These are phyloP conservation scores for Falco concolor DNA, from an alignment of 2,797 vertebrate species.

Conservation along the genomic window DNA sequence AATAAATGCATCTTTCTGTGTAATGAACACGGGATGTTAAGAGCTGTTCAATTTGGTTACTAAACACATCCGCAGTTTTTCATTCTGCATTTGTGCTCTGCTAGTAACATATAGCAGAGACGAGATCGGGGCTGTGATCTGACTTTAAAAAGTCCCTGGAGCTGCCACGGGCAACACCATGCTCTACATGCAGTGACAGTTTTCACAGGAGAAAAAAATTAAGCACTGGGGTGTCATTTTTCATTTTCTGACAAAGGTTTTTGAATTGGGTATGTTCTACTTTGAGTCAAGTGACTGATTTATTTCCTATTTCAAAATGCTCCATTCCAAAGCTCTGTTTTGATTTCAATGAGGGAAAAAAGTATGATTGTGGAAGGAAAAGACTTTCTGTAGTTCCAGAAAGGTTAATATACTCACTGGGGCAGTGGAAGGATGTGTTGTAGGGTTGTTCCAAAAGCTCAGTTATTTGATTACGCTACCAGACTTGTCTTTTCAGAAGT, in stretches of 20 bases:
- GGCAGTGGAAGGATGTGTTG: rapidly evolving
- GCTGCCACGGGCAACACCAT: background rate
- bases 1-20: background rate
- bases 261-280: background rate
- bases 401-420: background rate
- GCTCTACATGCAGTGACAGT: background rate
- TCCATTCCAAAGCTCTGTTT: background rate
- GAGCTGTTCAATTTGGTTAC: background rate
- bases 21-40: background rate
- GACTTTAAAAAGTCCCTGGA: background rate
- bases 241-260: conserved; percentile 29
- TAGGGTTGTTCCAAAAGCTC: background rate
- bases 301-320: conserved; percentile 14
- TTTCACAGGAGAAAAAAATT: background rate
- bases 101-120: background rate
- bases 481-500: background rate
- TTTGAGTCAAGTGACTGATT: background rate
- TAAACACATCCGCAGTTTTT: background rate
- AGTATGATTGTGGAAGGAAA: background rate
- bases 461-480: background rate
- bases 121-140: background rate
- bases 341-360: background rate
- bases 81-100: background rate
- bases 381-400: background rate
- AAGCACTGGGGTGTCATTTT: background rate